Base-by-base conservation (phyloP, 2,113 vertebrate species). In the Tor tambroides region DNA sequence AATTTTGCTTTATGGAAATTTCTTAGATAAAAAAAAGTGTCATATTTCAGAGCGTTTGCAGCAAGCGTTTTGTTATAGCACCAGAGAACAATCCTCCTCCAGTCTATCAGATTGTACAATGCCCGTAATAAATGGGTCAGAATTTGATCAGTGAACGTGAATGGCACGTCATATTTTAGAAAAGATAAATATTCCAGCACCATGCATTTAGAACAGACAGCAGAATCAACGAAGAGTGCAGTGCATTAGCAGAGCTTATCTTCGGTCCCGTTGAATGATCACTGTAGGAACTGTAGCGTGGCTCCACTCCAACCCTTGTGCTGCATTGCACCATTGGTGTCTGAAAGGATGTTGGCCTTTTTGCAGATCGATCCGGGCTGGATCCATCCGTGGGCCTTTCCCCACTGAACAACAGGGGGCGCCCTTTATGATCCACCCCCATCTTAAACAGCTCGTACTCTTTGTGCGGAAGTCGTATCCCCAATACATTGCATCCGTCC, bases 391-490 rank as follows among this genome's bases (percentile, higher is more conserved):
- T 97, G 4, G 97, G 97, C 89, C 97, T 93, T 86, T 97, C 96
- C 0, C 97, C 97, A 0, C 91, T 93, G 85, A 97, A 96, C 56
- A 99, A 94, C 92, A 98, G 92, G 35, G 92, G 95, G 32, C 91
- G 95, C 74, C 94, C 94, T 2, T 85, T 91, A 12, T 89, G 69
- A 91, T 96, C 96, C 35, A 90, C 93, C 92, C 98, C 97, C 0
- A 88, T 91, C 92, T 94, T 96, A 93, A 98, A 96, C 6, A 98
- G 96, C 89, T 99, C 97, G 0, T 96, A 97, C 91, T 98, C 98
- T 0, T 95, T 96, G 86, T 99, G 97, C 0, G 97, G 97, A 87
- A 99, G 95, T 79, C 89, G 92, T 92, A 98, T 96, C 43, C 97
- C 97, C 93, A 99, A 85, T 0, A 95, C 93, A 0, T 91, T 74